These are phyloP conservation scores for Electrona antarctica DNA, from an alignment of 2,113 vertebrate genomes.

Conservation along the genomic window DNA sequence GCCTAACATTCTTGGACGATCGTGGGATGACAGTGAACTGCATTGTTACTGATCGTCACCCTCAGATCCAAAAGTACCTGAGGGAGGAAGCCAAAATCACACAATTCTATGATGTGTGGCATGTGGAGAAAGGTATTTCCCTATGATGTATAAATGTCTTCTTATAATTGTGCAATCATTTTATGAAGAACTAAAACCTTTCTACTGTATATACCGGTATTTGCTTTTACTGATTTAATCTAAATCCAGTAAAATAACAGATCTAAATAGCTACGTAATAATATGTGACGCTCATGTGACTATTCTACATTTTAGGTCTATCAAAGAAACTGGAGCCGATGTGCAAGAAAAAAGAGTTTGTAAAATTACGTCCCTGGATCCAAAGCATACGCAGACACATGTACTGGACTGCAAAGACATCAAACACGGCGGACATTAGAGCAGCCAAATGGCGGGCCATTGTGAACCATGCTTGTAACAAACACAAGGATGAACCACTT, in stretches of 20 bases:
- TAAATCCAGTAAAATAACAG: no score
- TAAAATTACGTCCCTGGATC: conserved; percentile 24
- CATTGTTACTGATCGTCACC: no score
- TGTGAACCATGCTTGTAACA: conserved; percentile 13
- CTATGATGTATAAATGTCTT: neutral
- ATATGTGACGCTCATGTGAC: no score
- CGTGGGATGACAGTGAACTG: no score
- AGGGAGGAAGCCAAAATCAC: conserved; percentile 3
- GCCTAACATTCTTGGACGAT: neutral
- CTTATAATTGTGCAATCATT: neutral
- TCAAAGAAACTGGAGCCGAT: conserved; percentile 9
- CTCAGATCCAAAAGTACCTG: conserved; percentile 11
- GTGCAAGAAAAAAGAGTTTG: neutral
- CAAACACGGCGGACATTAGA: conserved; percentile 3
- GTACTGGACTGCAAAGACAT: neutral
- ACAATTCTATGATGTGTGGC: conserved; percentile 18
- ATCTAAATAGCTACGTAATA: no score
- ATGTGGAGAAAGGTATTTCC: conserved; percentile 6
- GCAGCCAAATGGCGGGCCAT: conserved; percentile 33
- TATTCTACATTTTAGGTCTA: neutral
- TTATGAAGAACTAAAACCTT: no score
- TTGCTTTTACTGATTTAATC: no score
- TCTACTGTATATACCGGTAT: no score
- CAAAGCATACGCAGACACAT: conserved; percentile 20
- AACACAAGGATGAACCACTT: conserved; percentile 23